Percentiles rank a stretch among this genome's conserved stretches.
phyloP scores from a whole-genome alignment of 2,888 invertebrate species.

The Nyleta sp. region DNA sequence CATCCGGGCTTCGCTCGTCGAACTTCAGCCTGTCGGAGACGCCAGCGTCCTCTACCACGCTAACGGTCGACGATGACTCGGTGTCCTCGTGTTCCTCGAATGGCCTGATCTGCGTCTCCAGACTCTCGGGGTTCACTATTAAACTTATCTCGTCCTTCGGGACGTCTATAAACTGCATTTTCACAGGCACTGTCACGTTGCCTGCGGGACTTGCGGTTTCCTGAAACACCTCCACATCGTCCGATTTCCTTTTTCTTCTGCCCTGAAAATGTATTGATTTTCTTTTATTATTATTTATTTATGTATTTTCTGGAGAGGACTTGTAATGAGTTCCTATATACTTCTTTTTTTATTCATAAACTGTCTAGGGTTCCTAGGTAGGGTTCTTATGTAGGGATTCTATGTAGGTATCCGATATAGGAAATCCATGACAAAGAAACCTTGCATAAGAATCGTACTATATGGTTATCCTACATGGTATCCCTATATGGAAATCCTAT shows the following conservation, averaged over 20 bases:
- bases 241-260: slow-evolving; percentile 12
- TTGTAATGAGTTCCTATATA: too few relatives aligned
- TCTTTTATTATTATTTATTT: too few relatives aligned
- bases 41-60: not conserved
- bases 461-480: too few relatives aligned
- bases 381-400: too few relatives aligned
- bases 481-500: too few relatives aligned
- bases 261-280: slow-evolving; percentile 25
- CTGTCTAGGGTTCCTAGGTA: too few relatives aligned
- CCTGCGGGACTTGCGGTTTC: not conserved
- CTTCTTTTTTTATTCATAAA: too few relatives aligned
- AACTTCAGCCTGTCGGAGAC: not conserved
- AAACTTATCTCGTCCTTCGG: slow-evolving; percentile 50
- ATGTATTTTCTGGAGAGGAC: too few relatives aligned
- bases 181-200: slow-evolving; percentile 32
- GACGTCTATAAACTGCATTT: slow-evolving; percentile 54
- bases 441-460: too few relatives aligned
- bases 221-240: slow-evolving; percentile 22
- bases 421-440: too few relatives aligned
- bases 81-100: slow-evolving; percentile 35
- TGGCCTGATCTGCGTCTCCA: slow-evolving; percentile 45
- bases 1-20: not conserved
- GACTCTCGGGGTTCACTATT: slow-evolving; percentile 38
- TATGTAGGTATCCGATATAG: too few relatives aligned
- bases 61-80: not conserved